A percentile compares a stretch with the other conserved stretches of the same genome.
These are phyloP conservation scores for Megalonaias nervosa DNA, from an alignment of 1,140 invertebrate genomes.

Conservation along the genomic window DNA sequence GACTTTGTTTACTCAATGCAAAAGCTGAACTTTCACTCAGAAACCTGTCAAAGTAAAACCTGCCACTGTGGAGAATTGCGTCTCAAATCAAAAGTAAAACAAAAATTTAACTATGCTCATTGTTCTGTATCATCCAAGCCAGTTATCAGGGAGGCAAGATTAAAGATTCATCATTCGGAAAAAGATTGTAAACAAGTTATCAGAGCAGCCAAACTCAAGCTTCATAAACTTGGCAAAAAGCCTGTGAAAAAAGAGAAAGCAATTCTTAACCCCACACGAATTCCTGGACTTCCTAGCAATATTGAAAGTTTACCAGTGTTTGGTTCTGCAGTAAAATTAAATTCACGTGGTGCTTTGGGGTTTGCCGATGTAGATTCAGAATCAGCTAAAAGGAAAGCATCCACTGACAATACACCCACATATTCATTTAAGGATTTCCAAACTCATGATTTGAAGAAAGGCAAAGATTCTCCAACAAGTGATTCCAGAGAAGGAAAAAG, in stretches of 20 bases:
- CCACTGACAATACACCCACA: constrained; percentile 2
- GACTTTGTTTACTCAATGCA: constrained; percentile 50
- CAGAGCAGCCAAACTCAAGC: constrained; percentile 51
- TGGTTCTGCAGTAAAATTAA: constrained; percentile 33
- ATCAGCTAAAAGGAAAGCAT: background rate
- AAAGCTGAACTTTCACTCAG: constrained; percentile 48
- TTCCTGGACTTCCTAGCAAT: constrained; percentile 11
- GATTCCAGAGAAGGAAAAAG: constrained; percentile 5
- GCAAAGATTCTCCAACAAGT: background rate
- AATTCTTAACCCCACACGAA: constrained; percentile 1
- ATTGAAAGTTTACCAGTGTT: constrained; percentile 32
- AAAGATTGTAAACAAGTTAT: constrained; percentile 59
- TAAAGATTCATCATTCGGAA: constrained; percentile 56
- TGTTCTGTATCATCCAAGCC: constrained; percentile 33
- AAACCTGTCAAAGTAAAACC: constrained; percentile 44
- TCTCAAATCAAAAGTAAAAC: constrained; percentile 17
- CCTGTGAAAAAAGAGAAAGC: constrained; percentile 10
- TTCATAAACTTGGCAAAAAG: constrained; percentile 36
- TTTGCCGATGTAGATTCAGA: background rate
- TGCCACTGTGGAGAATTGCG: constrained; percentile 45
- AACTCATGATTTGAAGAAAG: constrained; percentile 2
- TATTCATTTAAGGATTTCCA: constrained; percentile 9
- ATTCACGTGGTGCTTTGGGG: constrained; percentile 23
- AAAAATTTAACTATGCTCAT: constrained; percentile 51
- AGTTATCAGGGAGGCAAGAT: constrained; percentile 52